phyloP scores from a whole-genome alignment of 2,888 invertebrate genomes.

The Anagyrus pseudococci region DNA sequence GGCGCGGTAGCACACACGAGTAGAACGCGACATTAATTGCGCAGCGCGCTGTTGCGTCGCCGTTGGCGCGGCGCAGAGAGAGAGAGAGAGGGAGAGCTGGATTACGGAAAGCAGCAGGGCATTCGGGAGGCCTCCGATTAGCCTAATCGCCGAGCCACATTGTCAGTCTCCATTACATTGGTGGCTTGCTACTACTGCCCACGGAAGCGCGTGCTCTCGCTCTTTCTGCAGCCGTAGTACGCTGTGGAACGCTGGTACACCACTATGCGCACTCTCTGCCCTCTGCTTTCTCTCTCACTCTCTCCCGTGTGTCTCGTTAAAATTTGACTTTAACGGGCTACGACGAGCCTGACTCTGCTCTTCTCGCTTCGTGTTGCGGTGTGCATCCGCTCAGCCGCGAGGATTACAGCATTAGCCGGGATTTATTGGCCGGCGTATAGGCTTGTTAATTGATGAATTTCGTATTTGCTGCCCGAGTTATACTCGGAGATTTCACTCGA shows the following conservation, averaged over 20 bases:
- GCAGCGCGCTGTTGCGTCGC: too few relatives aligned
- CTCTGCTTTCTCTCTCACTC: too few relatives aligned
- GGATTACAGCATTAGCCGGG: neutral
- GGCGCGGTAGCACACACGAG: neutral
- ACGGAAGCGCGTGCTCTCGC: slow-evolving; percentile 17
- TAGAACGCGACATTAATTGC: slow-evolving; percentile 42
- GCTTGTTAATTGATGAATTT: too few relatives aligned
- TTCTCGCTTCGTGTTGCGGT: too few relatives aligned
- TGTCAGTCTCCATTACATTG: slow-evolving; percentile 52
- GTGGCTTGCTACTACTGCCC: slow-evolving; percentile 22
- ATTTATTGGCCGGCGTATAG: too few relatives aligned
- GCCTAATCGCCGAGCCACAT: slow-evolving; percentile 52
- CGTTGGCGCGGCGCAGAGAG: too few relatives aligned
- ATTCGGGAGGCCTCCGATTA: slow-evolving; percentile 46
- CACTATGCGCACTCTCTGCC: slow-evolving; percentile 4
- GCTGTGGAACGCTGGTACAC: too few relatives aligned
- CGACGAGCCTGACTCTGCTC: too few relatives aligned
- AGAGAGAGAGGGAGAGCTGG: too few relatives aligned
- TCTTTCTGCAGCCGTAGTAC: neutral
- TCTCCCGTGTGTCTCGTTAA: slow-evolving; percentile 36
- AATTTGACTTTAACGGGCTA: slow-evolving; percentile 26
- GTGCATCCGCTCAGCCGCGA: too few relatives aligned
- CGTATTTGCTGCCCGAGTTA: too few relatives aligned
- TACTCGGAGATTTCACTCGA: too few relatives aligned
- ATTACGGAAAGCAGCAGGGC: slow-evolving; percentile 41